phyloP scores from a whole-genome alignment of 2,797 vertebrate species.

The Falco novaeseelandiae region DNA sequence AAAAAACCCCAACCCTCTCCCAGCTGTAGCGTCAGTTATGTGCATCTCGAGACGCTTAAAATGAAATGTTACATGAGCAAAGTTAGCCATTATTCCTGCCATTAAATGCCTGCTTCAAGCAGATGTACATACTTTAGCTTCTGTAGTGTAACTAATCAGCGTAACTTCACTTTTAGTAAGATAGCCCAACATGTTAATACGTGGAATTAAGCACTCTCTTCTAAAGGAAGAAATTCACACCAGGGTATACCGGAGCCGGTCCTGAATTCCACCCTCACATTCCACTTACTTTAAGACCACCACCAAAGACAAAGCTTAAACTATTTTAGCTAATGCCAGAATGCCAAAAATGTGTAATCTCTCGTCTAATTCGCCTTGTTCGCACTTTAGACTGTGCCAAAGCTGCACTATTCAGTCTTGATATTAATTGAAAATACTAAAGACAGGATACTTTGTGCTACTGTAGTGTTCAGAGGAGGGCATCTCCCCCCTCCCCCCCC shows the following conservation, averaged over 20 bases:
- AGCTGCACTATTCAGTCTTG: background rate
- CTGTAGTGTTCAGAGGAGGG: background rate
- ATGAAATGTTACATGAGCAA: conserved; percentile 24
- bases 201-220: conserved; percentile 63
- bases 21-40: background rate
- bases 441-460: background rate
- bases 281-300: conserved; percentile 58
- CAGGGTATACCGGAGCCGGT: background rate
- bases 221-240: conserved; percentile 66
- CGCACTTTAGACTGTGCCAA: background rate
- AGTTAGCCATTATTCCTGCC: conserved; percentile 38
- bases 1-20: background rate
- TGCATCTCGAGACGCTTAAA: background rate
- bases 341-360: conserved; percentile 55
- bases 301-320: conserved; percentile 47
- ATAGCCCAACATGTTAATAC: conserved; percentile 72
- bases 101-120: conserved; percentile 56
- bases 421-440: conserved; percentile 24
- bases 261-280: conserved; percentile 56
- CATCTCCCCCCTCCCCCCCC: background rate
- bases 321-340: conserved; percentile 38
- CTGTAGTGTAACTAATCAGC: conserved; percentile 74
- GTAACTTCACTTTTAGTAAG: conserved; percentile 69
- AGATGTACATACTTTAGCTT: conserved; percentile 73
- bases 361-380: background rate